Evolutionary conservation across 1,140 invertebrate genomes (phyloP).

Genomic region (Hestina assimilis): DNA sequence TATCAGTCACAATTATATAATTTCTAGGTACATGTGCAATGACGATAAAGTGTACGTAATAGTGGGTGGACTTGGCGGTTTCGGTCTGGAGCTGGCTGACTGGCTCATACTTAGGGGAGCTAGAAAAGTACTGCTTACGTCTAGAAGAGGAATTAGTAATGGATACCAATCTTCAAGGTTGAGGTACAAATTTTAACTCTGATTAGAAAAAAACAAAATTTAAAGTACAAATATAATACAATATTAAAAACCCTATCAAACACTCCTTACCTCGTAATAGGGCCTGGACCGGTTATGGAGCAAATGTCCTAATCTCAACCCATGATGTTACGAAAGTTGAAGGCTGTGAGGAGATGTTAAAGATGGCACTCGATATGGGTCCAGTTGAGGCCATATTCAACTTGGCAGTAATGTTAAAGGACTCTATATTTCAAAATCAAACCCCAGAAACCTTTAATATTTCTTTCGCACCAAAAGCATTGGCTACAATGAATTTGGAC

Average conservation of each 20-base stretch:
- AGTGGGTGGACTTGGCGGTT: constrained; percentile 90
- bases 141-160: constrained; percentile 86
- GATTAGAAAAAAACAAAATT: too few relatives aligned
- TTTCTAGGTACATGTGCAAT: constrained; percentile 66
- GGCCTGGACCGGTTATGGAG: constrained; percentile 82
- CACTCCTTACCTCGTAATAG: constrained; percentile 62
- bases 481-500: constrained; percentile 81
- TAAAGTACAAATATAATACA: too few relatives aligned
- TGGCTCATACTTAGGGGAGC: constrained; percentile 92
- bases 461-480: constrained; percentile 81
- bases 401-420: constrained; percentile 85
- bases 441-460: constrained; percentile 78
- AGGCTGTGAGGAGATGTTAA: constrained; percentile 82
- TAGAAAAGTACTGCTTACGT: constrained; percentile 87
- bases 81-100: constrained; percentile 93
- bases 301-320: constrained; percentile 81
- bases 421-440: constrained; percentile 82
- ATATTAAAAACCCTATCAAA: too few relatives aligned
- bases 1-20: constrained; percentile 18
- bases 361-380: constrained; percentile 80
- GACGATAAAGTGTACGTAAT: constrained; percentile 79
- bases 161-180: constrained; percentile 88
- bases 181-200: constrained; percentile 59
- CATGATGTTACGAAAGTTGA: constrained; percentile 81
- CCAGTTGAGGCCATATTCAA: constrained; percentile 90